Evolutionary conservation across 2,113 vertebrate genomes (phyloP).

Genomic region (Zingel zingel): DNA sequence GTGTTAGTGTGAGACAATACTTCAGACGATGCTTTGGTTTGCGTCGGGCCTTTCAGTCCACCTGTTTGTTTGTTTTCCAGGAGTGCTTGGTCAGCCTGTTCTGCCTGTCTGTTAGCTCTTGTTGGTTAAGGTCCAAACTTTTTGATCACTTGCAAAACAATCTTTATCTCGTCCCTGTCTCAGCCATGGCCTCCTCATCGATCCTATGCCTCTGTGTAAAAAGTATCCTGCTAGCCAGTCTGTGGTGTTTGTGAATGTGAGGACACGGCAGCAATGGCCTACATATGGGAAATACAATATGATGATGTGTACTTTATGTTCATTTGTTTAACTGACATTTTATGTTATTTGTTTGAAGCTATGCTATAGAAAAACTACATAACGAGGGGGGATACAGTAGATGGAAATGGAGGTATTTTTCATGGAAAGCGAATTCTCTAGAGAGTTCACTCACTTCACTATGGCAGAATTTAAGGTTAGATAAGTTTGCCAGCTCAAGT

Average conservation of each 20-base stretch:
- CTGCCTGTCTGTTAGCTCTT: constrained; percentile 51
- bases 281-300: not conserved
- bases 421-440: constrained; percentile 48
- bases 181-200: constrained; percentile 58
- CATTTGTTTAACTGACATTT: not conserved
- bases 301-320: not conserved
- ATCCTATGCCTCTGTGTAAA: constrained; percentile 36
- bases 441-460: constrained; percentile 48
- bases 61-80: constrained; percentile 68
- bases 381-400: not conserved
- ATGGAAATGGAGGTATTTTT: constrained; percentile 34
- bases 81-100: constrained; percentile 67
- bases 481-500: constrained; percentile 50
- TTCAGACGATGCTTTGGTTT: constrained; percentile 47
- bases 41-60: constrained; percentile 29
- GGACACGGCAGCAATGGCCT: not conserved
- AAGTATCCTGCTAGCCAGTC: constrained; percentile 5
- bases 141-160: constrained; percentile 67
- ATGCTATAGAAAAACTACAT: not conserved
- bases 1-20: constrained; percentile 15
- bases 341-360: constrained; percentile 6
- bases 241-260: constrained; percentile 16
- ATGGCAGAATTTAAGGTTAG: constrained; percentile 63
- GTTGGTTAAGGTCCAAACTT: constrained; percentile 62
- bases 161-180: constrained; percentile 66